Percentiles rank a stretch among this genome's conserved stretches.
Evolutionary conservation across 1,140 invertebrate species (phyloP).

Genomic region (Mamestra configurata): DNA sequence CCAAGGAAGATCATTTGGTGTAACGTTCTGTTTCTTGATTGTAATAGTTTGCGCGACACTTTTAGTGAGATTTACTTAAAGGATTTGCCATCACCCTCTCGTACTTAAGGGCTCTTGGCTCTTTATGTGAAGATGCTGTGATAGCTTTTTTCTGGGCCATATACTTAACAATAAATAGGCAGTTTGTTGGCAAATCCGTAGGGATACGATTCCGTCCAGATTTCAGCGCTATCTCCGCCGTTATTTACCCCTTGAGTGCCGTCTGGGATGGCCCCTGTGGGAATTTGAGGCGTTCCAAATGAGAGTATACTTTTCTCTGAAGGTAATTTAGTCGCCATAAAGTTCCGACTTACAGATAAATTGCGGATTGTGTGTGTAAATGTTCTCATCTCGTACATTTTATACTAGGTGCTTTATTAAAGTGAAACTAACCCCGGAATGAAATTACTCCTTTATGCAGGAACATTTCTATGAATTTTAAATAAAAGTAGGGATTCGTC

Average conservation of each 20-base stretch:
- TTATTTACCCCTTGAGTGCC: constrained; percentile 39
- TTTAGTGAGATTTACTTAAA: constrained; percentile 18
- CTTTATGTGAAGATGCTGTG: background rate
- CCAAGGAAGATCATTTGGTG: constrained; percentile 10
- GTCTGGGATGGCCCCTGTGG: background rate
- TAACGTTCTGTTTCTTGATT: constrained; percentile 29
- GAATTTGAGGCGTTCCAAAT: background rate
- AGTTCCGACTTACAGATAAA: constrained; percentile 21
- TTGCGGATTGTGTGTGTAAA: constrained; percentile 17
- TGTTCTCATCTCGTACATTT: constrained; percentile 14
- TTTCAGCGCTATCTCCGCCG: constrained; percentile 20
- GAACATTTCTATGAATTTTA: constrained; percentile 2
- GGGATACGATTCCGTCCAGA: constrained; percentile 23
- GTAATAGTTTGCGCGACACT: constrained; percentile 23
- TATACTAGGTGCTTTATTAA: constrained; percentile 3
- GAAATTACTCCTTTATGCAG: background rate
- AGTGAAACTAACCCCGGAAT: background rate
- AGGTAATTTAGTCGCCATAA: constrained; percentile 32
- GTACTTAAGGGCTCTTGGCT: constrained; percentile 2
- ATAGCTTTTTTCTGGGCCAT: background rate
- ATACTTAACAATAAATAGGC: constrained; percentile 10
- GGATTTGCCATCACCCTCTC: constrained; percentile 2
- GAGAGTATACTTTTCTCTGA: constrained; percentile 9
- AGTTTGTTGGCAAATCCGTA: background rate
- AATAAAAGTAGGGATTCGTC: background rate